These are phyloP conservation scores for Cynodonichthys magdalenae DNA, from an alignment of 2,797 vertebrate species.

Conservation along the genomic window DNA sequence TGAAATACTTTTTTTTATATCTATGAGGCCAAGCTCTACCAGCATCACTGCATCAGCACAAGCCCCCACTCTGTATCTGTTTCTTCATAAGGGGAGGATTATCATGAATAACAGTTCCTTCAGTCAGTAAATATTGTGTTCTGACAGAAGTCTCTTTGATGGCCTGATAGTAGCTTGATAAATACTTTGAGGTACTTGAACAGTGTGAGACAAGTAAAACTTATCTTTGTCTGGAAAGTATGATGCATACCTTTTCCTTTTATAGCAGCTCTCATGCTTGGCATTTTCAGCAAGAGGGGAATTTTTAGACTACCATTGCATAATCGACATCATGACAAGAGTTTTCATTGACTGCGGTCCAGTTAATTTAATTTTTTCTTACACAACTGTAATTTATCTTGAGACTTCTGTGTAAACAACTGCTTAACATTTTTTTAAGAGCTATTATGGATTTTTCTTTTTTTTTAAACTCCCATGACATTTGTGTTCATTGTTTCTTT, in stretches of 20 bases:
- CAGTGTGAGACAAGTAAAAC: constrained; percentile 37
- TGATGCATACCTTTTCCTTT: constrained; percentile 69
- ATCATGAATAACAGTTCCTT: constrained; percentile 29
- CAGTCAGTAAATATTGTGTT: constrained; percentile 37
- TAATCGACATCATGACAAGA: constrained; percentile 54
- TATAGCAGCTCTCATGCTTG: constrained; percentile 54
- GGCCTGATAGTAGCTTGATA: constrained; percentile 36
- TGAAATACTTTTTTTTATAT: background rate
- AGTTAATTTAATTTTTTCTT: constrained; percentile 31
- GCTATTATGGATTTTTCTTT: constrained; percentile 4
- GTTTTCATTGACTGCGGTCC: constrained; percentile 49
- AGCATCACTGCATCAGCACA: background rate
- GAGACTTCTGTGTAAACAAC: constrained; percentile 54
- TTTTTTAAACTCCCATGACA: constrained; percentile 6
- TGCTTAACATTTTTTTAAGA: constrained; percentile 4
- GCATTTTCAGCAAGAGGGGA: constrained; percentile 41
- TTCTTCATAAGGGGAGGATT: constrained; percentile 16
- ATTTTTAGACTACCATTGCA: constrained; percentile 50
- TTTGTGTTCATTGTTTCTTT: constrained; percentile 13
- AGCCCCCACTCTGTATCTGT: background rate
- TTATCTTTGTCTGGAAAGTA: constrained; percentile 51
- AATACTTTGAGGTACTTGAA: constrained; percentile 54
- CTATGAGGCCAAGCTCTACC: background rate
- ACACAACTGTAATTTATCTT: constrained; percentile 48
- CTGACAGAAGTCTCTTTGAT: constrained; percentile 36